Evolutionary conservation across 2,113 vertebrate species (phyloP), one percentile per base, ranked within the genome.

Genomic region (Buteo buteo): DNA sequence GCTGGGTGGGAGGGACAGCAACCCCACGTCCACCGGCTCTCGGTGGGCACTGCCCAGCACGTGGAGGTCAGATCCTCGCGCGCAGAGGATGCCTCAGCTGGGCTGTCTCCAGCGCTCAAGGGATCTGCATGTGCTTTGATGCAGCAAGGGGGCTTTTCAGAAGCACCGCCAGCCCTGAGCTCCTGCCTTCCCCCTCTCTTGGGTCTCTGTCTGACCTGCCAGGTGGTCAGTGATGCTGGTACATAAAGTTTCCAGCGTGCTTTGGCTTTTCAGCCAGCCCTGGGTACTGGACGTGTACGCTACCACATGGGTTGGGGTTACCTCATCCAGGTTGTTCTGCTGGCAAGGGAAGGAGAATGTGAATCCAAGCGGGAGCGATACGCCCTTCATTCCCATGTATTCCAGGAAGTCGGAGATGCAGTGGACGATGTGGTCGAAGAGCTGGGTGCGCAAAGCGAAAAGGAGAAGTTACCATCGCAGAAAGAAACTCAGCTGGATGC

Each of bases 331-430:
- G 88, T 96, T 99, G 83, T 88, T 99, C 97, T 99, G 99, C 82
- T 98, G 96, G 96, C 99, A 99, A 21, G 99, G 99, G 96, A 99
- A 99, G 73, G 99, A 99, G 97, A 99, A 99, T 0, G 99, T 99
- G 97, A 99, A 99, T 7, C 99, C 99, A 0, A 99, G 96, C 0
- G 99, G 99, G 50, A 99, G 98, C 0, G 99, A 98, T 0, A 99
- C 98, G 0, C 99, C 99, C 86, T 98, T 99, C 99, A 99, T 99
- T 3, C 99, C 99, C 99, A 99, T 99, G 97, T 99, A 99, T 44
- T 99, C 99, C 96, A 99, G 96, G 93, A 99, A 99, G 97, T 99
- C 99, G 0, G 98, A 96, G 9, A 99, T 99, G 97, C 99, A 99
- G 90, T 99, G 91, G 13, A 99, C 99, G 2, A 99, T 99, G 95